Base-by-base conservation (phyloP, 2,888 invertebrate species). In the Tetragonula carbonaria region DNA sequence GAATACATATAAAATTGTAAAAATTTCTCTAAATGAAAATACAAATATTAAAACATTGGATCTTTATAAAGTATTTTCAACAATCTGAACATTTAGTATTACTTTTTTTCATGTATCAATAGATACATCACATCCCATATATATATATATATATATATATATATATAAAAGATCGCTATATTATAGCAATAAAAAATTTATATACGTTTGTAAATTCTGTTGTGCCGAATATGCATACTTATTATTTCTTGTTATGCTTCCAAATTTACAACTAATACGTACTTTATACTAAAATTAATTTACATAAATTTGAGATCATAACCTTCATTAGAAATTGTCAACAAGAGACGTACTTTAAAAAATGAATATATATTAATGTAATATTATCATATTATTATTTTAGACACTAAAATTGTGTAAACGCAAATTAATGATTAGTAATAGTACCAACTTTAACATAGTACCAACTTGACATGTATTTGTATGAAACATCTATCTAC, bases 401-500 rank as follows among this genome's bases (percentile, higher is more conserved):
- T 68, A 85, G 85, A 79, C 83, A 85, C 83, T 74, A 79, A 79
- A 76, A 65, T 63, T 75, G 63, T 78, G 68, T 18, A 72, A 50
- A 79, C 53, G 53, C 23, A 59, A 6, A 28, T 33, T 65, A 75
- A 50, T 21, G 50, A 75, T 51, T 59, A 67, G 1, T 62, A 55
- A 50, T 79, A 73, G 38, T 62, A 55, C 14, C 45, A 23, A 45
- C 16, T 65, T 59, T 51, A 59, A 74, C 28, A 4, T 59, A 45
- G 70, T 28, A 28, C 33, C 33, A 33, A 33, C 33, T 33, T 33
- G 33, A 33, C 33, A 53, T 8, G 2, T 63, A 73, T 77, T 65
- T 59, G 23, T 45, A 66, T 33, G 8, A 55, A 62, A 66, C 28
- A 55, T 38, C 6, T 16, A 13, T 78, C 94, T 95, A 95, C 96